A percentile compares a stretch with the other conserved stretches of the same genome.
These are phyloP conservation scores for Podarcis lilfordi DNA, from an alignment of 2,797 vertebrate genomes.

Conservation along the genomic window DNA sequence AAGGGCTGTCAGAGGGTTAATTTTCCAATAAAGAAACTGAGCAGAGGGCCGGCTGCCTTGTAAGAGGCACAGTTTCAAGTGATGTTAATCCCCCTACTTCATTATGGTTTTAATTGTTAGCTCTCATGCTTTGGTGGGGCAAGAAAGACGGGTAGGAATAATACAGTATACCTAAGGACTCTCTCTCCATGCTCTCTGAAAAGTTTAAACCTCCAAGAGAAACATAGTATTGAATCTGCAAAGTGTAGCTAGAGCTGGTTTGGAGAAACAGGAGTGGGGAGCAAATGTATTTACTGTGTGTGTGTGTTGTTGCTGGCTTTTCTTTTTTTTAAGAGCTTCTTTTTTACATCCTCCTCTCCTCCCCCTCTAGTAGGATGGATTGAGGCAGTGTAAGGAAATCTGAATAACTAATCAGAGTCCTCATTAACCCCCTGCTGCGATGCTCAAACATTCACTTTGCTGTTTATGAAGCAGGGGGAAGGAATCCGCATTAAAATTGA, in stretches of 20 bases:
- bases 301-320: too few species aligned
- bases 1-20: slow-evolving; percentile 2
- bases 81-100: not conserved
- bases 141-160: not conserved
- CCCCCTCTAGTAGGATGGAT: slow-evolving; percentile 71
- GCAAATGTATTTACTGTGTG: slow-evolving; percentile 21
- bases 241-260: not conserved
- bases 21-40: not conserved
- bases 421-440: slow-evolving; percentile 91
- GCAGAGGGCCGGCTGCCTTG: not conserved
- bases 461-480: slow-evolving; percentile 81
- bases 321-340: slow-evolving; percentile 29
- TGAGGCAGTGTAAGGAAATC: slow-evolving; percentile 76
- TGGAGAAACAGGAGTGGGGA: slow-evolving; percentile 7
- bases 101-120: slow-evolving; percentile 1
- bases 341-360: slow-evolving; percentile 45
- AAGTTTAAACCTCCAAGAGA: not conserved
- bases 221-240: not conserved
- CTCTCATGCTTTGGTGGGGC: not conserved
- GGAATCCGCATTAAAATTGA: slow-evolving; percentile 81
- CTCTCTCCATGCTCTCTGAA: not conserved
- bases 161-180: not conserved
- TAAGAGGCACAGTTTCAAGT: not conserved
- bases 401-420: slow-evolving; percentile 93
- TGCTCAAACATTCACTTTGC: slow-evolving; percentile 87